A percentile compares a stretch with the other conserved stretches of the same genome.
Evolutionary conservation across 2,113 vertebrate genomes (phyloP).

Genomic region (Sceloporus tristichus): DNA sequence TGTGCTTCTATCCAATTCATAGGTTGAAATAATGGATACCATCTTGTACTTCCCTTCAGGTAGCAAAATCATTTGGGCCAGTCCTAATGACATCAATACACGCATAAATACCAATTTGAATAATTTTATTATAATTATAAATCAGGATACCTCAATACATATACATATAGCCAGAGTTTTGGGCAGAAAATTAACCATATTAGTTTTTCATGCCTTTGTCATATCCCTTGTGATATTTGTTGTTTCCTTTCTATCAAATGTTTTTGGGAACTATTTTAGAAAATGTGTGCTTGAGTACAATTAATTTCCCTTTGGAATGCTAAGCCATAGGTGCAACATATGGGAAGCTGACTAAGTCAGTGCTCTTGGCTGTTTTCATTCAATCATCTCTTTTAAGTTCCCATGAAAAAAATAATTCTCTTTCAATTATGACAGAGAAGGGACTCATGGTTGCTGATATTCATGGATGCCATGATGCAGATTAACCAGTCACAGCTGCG

Average conservation of each 20-base stretch:
- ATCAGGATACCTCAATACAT: neutral
- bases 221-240: neutral
- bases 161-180: neutral
- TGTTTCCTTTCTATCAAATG: neutral
- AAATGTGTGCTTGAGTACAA: neutral
- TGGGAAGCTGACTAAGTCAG: neutral
- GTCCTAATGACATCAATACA: too few relatives aligned
- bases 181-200: neutral
- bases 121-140: neutral
- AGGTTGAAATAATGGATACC: too few relatives aligned
- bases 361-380: neutral
- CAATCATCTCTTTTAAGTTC: constrained; percentile 3
- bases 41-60: too few relatives aligned
- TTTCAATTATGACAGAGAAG: neutral
- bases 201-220: neutral
- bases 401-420: neutral
- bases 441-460: neutral
- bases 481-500: neutral
- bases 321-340: neutral
- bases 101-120: too few relatives aligned
- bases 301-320: neutral
- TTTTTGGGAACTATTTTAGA: constrained; percentile 7
- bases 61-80: too few relatives aligned
- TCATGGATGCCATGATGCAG: neutral
- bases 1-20: too few relatives aligned